phyloP scores from a whole-genome alignment of 2,797 vertebrate genomes.

The Phylloscopus collybita region DNA sequence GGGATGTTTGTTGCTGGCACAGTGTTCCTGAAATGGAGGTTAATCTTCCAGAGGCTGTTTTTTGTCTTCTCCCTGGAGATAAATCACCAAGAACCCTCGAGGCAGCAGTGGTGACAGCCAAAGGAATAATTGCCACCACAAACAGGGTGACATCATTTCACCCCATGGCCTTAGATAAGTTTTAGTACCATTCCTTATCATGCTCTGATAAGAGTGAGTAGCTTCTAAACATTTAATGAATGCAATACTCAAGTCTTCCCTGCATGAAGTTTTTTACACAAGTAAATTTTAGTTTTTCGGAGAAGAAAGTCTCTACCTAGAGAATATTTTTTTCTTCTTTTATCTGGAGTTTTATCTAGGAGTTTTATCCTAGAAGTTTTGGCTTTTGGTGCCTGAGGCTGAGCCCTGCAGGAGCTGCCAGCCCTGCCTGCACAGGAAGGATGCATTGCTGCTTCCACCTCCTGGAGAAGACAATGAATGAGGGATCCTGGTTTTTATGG shows the following conservation, averaged over 20 bases:
- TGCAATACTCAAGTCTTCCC: neutral
- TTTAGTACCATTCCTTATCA: neutral
- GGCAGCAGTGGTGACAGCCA: neutral
- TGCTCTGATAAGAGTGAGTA: neutral
- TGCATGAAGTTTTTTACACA: neutral
- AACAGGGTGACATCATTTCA: neutral
- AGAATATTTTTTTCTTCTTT: neutral
- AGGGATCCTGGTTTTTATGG: neutral
- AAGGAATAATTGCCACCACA: neutral
- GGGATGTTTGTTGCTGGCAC: neutral
- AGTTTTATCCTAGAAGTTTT: neutral
- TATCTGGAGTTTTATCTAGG: neutral
- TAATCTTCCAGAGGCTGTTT: neutral
- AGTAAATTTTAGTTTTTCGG: neutral
- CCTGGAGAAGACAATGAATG: neutral
- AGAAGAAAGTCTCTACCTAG: neutral
- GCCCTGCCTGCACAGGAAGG: neutral
- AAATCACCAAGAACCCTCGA: neutral
- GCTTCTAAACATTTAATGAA: neutral
- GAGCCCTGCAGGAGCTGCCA: neutral
- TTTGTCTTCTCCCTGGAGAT: neutral
- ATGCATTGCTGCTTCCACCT: neutral
- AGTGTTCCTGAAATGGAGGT: neutral
- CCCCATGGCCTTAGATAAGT: neutral
- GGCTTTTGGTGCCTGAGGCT: rapidly evolving